phyloP scores from a whole-genome alignment of 2,888 invertebrate species.

The Sceliomorpha sp. region DNA sequence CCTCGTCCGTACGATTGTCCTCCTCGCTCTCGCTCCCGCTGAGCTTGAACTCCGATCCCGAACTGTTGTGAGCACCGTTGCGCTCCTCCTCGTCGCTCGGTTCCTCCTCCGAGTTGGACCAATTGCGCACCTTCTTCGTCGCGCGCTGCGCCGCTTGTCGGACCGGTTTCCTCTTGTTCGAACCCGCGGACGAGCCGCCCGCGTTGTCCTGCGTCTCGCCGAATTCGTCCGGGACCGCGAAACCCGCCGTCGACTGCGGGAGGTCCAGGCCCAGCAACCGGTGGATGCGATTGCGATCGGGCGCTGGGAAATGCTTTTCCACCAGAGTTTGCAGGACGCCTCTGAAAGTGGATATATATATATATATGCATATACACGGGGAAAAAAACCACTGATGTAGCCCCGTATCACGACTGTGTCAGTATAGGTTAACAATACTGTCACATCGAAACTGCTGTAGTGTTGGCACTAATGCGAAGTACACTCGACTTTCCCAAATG shows the following conservation, averaged over 20 bases:
- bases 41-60: conserved; percentile 83
- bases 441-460: too few relatives aligned
- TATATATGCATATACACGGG: too few relatives aligned
- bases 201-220: conserved; percentile 80
- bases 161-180: conserved; percentile 83
- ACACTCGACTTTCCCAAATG: too few relatives aligned
- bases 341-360: conserved; percentile 80
- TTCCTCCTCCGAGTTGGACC: conserved; percentile 82
- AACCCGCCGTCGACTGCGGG: conserved; percentile 65
- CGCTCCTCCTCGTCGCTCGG: conserved; percentile 82
- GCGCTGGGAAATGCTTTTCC: conserved; percentile 99
- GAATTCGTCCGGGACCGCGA: conserved; percentile 80
- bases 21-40: conserved; percentile 79
- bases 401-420: too few relatives aligned
- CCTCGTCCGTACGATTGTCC: conserved; percentile 76
- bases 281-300: conserved; percentile 91
- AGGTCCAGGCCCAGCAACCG: conserved; percentile 87
- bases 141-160: conserved; percentile 83
- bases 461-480: too few relatives aligned
- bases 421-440: too few relatives aligned
- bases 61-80: conserved; percentile 72
- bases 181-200: conserved; percentile 76
- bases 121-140: conserved; percentile 82
- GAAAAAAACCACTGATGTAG: too few relatives aligned
- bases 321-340: conserved; percentile 98